Evolutionary conservation across 1,140 invertebrate genomes (phyloP).

Genomic region (Diabrotica undecimpunctata): DNA sequence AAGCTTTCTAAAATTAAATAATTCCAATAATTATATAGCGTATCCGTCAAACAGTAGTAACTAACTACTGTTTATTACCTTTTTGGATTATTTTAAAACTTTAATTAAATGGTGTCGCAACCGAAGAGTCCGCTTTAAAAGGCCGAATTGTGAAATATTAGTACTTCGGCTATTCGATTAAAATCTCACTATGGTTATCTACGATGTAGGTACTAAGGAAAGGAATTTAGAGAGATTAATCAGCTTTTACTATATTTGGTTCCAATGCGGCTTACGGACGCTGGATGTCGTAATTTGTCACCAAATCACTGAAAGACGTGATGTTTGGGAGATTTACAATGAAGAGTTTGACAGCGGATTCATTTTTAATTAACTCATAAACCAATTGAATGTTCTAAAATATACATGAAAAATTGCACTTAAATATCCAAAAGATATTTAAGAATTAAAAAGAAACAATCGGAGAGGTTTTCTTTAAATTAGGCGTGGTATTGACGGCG

Average conservation of each 20-base stretch:
- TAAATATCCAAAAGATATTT: no score
- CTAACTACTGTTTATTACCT: slow-evolving; percentile 1
- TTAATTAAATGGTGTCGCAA: slow-evolving; percentile 1
- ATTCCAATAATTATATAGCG: neutral
- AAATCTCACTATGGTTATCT: neutral
- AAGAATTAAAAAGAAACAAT: no score
- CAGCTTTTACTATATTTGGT: neutral
- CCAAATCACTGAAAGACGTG: no score
- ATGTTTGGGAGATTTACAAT: no score
- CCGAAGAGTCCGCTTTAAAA: neutral
- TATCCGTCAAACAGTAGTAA: neutral
- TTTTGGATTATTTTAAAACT: neutral
- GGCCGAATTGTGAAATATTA: neutral
- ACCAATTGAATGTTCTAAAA: no score
- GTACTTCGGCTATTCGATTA: neutral
- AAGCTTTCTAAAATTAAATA: neutral
- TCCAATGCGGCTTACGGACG: neutral
- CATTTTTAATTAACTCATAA: no score
- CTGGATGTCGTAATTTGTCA: neutral
- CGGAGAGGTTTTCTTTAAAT: no score
- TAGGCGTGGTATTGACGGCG: no score
- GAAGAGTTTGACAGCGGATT: no score
- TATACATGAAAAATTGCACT: no score
- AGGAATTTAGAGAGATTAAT: neutral
- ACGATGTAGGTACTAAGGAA: neutral